Conservation (phyloP, 2,888 invertebrate genomes). For the Cybosia mesomella region DNA sequence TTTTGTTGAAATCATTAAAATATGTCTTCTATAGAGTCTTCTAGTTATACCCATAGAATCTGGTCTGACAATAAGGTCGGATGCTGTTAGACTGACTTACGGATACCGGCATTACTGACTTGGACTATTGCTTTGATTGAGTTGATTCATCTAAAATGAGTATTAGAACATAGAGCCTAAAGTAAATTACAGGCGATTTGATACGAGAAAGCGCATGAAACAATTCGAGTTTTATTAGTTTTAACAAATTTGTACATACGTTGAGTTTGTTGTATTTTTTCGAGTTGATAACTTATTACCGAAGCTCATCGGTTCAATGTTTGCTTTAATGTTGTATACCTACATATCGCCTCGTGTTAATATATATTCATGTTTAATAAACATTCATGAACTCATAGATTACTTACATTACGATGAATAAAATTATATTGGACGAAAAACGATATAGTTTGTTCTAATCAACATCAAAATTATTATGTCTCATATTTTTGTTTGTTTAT, state of each 20-base stretch:
- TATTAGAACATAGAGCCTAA: background rate
- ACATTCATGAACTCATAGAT: slow-evolving; percentile 31
- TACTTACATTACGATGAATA: slow-evolving; percentile 8
- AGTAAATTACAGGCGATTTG: background rate
- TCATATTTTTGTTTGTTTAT: background rate
- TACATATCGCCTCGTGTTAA: slow-evolving; percentile 55
- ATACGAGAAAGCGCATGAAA: slow-evolving; percentile 8
- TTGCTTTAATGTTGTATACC: slow-evolving; percentile 53
- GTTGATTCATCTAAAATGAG: background rate
- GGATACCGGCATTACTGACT: too few relatives aligned
- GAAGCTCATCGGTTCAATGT: slow-evolving; percentile 53
- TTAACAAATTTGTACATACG: slow-evolving; percentile 63
- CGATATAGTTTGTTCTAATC: background rate
- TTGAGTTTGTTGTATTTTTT: slow-evolving; percentile 60
- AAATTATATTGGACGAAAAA: background rate
- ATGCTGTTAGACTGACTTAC: background rate
- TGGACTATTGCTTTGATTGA: background rate
- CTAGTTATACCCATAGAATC: background rate
- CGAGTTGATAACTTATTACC: slow-evolving; percentile 35
- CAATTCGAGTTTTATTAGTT: background rate
- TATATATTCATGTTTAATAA: slow-evolving; percentile 45
- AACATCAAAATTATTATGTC: background rate
- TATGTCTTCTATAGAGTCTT: too few relatives aligned
- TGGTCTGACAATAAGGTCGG: background rate
- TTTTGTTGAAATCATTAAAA: too few relatives aligned